These are phyloP conservation scores for Pemphigus obesinymphae DNA, from an alignment of 1,140 invertebrate genomes.

Conservation along the genomic window DNA sequence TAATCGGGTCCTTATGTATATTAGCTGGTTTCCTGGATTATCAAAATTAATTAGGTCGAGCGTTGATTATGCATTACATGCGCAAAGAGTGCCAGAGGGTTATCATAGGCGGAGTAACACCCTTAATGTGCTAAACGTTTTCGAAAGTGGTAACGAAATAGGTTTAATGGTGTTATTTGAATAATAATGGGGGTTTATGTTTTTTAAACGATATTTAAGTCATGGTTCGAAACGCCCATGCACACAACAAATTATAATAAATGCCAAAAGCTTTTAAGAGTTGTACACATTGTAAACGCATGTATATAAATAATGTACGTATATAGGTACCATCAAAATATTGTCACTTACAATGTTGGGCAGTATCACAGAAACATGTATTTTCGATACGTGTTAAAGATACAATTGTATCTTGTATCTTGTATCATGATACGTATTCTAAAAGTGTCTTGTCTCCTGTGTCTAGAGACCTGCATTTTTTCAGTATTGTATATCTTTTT, in stretches of 20 bases:
- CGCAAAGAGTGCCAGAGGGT: neutral
- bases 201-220: conserved; percentile 18
- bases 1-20: neutral
- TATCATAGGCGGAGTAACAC: neutral
- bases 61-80: neutral
- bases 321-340: too few relatives aligned
- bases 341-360: too few relatives aligned
- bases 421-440: too few relatives aligned
- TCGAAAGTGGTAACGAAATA: neutral
- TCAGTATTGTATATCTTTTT: too few relatives aligned
- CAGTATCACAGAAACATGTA: too few relatives aligned
- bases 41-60: neutral
- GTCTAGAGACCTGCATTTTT: too few relatives aligned
- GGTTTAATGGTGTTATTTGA: conserved; percentile 25
- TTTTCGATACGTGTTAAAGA: too few relatives aligned
- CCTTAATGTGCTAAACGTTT: neutral
- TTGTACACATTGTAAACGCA: neutral
- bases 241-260: neutral
- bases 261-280: conserved; percentile 21
- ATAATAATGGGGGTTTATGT: conserved; percentile 13
- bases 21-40: neutral
- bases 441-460: too few relatives aligned
- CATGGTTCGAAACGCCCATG: neutral
- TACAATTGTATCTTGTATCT: too few relatives aligned
- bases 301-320: too few relatives aligned